phyloP scores from a whole-genome alignment of 92 coral and sea anemone species.

The Bergia sp. region DNA sequence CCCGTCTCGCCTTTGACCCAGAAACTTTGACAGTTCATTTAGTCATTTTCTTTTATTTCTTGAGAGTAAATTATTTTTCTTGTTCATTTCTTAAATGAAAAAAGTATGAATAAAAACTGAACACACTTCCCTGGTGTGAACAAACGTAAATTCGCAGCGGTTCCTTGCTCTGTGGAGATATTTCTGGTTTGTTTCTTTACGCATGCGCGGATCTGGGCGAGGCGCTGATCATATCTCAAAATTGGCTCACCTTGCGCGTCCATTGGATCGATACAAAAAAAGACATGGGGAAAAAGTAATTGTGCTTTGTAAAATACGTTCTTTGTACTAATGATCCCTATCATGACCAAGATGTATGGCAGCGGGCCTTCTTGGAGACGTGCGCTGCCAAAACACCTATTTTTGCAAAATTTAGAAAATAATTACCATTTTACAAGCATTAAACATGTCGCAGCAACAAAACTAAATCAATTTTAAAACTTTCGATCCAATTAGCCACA shows the following conservation, averaged over 20 bases:
- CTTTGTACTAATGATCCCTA: constrained; percentile 54
- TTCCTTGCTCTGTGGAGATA: constrained; percentile 6
- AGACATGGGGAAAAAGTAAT: constrained; percentile 44
- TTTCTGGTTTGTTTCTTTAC: constrained; percentile 36
- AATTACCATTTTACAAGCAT: constrained; percentile 32
- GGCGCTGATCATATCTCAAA: constrained; percentile 27
- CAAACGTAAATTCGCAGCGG: neutral
- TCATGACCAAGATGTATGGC: constrained; percentile 45
- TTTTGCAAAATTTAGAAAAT: constrained; percentile 55
- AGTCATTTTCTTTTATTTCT: no score
- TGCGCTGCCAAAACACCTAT: constrained; percentile 52
- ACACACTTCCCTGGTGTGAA: neutral
- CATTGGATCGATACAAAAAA: constrained; percentile 39
- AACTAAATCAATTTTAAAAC: neutral
- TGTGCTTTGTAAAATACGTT: constrained; percentile 63
- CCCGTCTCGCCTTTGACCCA: constrained; percentile 24
- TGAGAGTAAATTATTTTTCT: neutral
- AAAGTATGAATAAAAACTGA: neutral
- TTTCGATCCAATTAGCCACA: constrained; percentile 29
- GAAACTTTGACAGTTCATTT: neutral
- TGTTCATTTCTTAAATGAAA: neutral
- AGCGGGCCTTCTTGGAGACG: constrained; percentile 85
- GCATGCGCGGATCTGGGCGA: constrained; percentile 60
- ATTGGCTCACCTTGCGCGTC: constrained; percentile 16
- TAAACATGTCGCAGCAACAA: constrained; percentile 23